Evolutionary conservation across 2,113 vertebrate species (phyloP).

Genomic region (Verasper variegatus): DNA sequence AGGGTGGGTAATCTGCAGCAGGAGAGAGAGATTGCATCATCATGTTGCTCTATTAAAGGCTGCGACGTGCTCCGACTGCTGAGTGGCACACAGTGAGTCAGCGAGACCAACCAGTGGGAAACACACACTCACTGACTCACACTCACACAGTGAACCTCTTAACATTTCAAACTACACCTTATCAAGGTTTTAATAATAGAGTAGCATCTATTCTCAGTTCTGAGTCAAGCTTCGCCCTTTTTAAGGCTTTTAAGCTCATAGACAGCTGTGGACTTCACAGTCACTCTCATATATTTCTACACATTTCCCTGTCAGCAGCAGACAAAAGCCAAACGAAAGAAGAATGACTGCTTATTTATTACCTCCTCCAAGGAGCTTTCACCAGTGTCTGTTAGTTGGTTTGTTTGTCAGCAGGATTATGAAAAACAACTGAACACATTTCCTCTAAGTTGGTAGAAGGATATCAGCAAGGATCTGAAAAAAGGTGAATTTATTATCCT

Average conservation of each 20-base stretch:
- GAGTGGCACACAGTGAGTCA: conserved; percentile 78
- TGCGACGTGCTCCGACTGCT: conserved; percentile 74
- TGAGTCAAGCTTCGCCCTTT: conserved; percentile 16
- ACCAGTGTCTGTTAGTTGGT: no score
- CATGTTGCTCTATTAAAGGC: conserved; percentile 71
- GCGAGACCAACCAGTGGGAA: conserved; percentile 57
- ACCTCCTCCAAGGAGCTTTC: no score
- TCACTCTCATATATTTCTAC: conserved; percentile 14
- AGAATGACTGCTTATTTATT: no score
- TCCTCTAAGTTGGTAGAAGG: no score
- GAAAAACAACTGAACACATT: no score
- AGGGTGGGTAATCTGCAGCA: conserved; percentile 52
- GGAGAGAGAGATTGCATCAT: conserved; percentile 73
- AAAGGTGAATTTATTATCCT: no score
- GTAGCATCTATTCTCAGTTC: conserved; percentile 45
- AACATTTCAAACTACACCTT: conserved; percentile 55
- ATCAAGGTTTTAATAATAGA: conserved; percentile 63
- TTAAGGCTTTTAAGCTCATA: conserved; percentile 25
- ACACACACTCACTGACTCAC: not conserved
- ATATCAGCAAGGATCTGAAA: no score
- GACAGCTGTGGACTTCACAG: conserved; percentile 27
- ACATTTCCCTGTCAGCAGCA: not conserved
- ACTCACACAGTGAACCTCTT: conserved; percentile 10
- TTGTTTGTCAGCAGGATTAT: no score
- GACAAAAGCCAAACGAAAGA: not conserved